Evolutionary conservation across 1,140 invertebrate genomes (phyloP).

Genomic region (Trichomalopsis sarcophagae): DNA sequence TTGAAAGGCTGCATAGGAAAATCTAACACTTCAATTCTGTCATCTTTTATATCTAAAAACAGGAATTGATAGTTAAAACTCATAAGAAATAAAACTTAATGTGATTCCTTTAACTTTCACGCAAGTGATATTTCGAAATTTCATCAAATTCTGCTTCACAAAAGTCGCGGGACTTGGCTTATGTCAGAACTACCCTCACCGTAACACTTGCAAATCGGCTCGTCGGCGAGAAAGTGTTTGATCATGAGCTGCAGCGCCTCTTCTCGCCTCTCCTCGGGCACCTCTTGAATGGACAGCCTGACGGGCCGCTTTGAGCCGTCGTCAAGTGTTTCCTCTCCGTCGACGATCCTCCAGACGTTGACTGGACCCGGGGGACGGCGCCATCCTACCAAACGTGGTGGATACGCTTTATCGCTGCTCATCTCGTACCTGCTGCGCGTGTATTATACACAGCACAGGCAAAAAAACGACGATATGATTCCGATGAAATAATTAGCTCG

Average conservation of each 20-base stretch:
- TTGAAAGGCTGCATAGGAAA: too few relatives aligned
- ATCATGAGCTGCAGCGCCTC: constrained; percentile 65
- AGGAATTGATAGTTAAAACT: too few relatives aligned
- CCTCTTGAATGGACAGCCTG: constrained; percentile 65
- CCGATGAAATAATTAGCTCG: too few relatives aligned
- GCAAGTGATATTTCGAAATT: not conserved
- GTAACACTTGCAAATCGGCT: constrained; percentile 56
- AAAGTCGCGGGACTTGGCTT: too few relatives aligned
- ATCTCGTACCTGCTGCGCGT: not conserved
- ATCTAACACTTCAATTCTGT: too few relatives aligned
- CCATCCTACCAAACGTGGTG: not conserved
- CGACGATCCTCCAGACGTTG: constrained; percentile 53
- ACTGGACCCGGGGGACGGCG: constrained; percentile 6
- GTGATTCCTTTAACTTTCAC: too few relatives aligned
- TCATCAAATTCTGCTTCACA: not conserved
- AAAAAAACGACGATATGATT: too few relatives aligned
- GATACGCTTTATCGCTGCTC: not conserved
- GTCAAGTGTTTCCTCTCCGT: constrained; percentile 4
- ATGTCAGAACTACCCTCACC: constrained; percentile 54
- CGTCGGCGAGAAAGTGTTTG: constrained; percentile 61
- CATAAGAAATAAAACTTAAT: too few relatives aligned
- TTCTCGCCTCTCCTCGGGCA: constrained; percentile 65
- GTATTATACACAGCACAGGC: too few relatives aligned
- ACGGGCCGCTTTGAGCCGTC: constrained; percentile 24
- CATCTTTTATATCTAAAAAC: too few relatives aligned